Conservation (phyloP, 2,113 vertebrate genomes). For the Gymnobelideus leadbeateri region DNA sequence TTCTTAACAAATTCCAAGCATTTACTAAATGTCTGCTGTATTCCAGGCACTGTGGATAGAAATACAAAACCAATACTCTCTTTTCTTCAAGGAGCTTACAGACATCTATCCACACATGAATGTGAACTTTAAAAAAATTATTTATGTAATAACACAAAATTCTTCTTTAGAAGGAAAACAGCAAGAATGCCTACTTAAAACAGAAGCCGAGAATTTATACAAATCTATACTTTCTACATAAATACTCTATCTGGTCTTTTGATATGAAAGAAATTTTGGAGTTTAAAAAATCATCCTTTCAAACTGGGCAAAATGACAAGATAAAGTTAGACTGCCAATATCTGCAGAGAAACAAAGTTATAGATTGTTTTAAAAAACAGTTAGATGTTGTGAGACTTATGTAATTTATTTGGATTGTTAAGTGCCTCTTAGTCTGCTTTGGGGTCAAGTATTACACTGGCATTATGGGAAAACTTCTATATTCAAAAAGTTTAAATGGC, state of each 20-base stretch:
- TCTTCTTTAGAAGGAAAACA: background rate
- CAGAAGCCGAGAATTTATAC: constrained; percentile 12
- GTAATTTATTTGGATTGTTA: constrained; percentile 1
- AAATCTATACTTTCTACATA: background rate
- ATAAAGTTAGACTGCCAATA: background rate
- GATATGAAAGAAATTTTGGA: background rate
- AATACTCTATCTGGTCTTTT: background rate
- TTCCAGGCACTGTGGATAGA: background rate
- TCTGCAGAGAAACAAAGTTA: background rate
- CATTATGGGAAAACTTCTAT: background rate
- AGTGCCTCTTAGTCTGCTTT: background rate
- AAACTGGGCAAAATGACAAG: background rate
- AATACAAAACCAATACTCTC: background rate
- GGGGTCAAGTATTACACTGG: background rate
- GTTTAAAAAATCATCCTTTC: background rate
- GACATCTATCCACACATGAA: background rate
- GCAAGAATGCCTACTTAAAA: background rate
- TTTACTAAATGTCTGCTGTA: constrained; percentile 16
- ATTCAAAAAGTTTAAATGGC: background rate
- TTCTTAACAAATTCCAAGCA: background rate
- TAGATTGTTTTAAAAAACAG: background rate
- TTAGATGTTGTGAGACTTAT: constrained; percentile 1
- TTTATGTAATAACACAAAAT: background rate
- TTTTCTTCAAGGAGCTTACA: background rate
- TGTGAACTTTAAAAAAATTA: background rate